Percentiles rank a stretch among this genome's conserved stretches.
These are phyloP conservation scores for Oxystoma pomonae DNA, from an alignment of 2,888 invertebrate species.

Conservation along the genomic window DNA sequence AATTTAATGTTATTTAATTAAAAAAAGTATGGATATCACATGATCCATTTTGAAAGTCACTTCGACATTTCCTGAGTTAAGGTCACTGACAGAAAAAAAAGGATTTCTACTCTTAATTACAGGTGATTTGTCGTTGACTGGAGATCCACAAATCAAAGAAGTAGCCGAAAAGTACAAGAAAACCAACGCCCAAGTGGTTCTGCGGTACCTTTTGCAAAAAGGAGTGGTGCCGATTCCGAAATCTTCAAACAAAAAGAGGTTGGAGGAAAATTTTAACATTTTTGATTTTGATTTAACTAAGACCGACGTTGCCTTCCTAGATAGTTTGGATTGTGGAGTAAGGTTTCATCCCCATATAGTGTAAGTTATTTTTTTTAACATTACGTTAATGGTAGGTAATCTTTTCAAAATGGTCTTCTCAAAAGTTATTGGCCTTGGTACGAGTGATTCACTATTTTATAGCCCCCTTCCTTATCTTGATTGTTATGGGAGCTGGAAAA, in stretches of 20 bases:
- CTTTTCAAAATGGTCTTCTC: too few species aligned
- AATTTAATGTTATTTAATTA: too few species aligned
- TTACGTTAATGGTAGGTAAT: too few species aligned
- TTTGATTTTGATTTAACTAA: conserved; percentile 66
- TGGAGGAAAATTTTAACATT: conserved; percentile 65
- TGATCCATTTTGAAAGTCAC: too few species aligned
- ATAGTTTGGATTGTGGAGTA: conserved; percentile 62
- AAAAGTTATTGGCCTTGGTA: too few species aligned
- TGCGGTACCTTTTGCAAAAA: conserved; percentile 62
- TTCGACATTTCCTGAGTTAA: too few species aligned
- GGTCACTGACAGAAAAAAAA: too few species aligned
- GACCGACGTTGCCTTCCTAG: conserved; percentile 62
- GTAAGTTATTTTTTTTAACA: too few species aligned
- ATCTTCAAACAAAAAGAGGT: conserved; percentile 66
- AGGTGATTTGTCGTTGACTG: conserved; percentile 67
- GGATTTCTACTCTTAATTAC: too few species aligned
- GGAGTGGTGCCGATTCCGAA: conserved; percentile 75
- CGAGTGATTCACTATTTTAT: too few species aligned
- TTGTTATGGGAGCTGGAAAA: background rate
- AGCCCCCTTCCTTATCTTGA: too few species aligned
- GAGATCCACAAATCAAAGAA: conserved; percentile 64
- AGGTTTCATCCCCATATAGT: conserved; percentile 55
- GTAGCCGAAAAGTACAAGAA: conserved; percentile 62
- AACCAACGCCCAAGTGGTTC: conserved; percentile 64
- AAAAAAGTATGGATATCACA: too few species aligned